A percentile compares a stretch with the other conserved stretches of the same genome.
Conservation (phyloP, 2,113 vertebrate genomes). For the Patagioenas fasciata region DNA sequence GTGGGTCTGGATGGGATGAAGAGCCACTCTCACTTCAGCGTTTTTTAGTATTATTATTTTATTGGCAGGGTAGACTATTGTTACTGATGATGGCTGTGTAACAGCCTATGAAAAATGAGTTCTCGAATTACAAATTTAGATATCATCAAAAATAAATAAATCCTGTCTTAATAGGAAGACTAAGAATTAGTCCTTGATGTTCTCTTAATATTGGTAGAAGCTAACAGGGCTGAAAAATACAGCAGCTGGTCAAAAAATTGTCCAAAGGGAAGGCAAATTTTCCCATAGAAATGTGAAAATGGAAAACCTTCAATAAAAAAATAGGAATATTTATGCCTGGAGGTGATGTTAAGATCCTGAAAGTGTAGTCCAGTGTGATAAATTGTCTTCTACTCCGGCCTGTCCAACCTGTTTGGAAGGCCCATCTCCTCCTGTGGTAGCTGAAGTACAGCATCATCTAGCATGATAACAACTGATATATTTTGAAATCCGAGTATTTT, state of each 20-base stretch:
- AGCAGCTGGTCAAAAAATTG: background rate
- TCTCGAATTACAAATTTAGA: background rate
- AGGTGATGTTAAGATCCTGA: background rate
- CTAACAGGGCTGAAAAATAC: background rate
- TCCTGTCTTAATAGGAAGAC: background rate
- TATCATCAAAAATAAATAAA: background rate
- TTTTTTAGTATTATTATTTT: background rate
- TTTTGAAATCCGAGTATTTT: background rate
- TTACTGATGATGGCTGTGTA: background rate
- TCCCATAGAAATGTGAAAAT: background rate
- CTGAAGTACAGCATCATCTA: background rate
- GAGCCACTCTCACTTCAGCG: background rate
- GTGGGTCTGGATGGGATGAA: background rate
- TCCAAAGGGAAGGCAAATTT: background rate
- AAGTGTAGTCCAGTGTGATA: background rate
- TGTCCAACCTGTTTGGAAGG: background rate
- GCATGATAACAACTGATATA: background rate
- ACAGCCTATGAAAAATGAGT: background rate
- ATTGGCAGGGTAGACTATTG: fast-evolving
- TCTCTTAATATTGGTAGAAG: background rate
- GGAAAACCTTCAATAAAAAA: background rate
- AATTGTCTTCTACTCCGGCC: background rate
- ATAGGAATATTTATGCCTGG: background rate
- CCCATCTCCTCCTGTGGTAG: background rate
- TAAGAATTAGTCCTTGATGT: background rate